Percentiles rank a stretch among this genome's conserved stretches.
Evolutionary conservation across 2,797 vertebrate species (phyloP).

Genomic region (Poliocrania exsul): DNA sequence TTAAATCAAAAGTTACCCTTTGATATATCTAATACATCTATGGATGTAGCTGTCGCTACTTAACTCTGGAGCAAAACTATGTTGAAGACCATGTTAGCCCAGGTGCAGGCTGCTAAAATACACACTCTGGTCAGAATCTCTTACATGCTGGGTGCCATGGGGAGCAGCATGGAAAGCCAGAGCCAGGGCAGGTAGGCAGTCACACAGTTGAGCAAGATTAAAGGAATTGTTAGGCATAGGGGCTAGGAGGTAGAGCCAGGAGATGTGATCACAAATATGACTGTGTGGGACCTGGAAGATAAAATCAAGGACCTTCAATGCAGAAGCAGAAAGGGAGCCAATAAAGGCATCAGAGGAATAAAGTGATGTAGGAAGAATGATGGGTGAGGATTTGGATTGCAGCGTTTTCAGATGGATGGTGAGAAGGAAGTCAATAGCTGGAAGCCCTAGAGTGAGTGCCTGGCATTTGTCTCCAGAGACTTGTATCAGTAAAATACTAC

Average conservation of each 20-base stretch:
- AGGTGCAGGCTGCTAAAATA: not conserved
- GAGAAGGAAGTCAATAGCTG: not conserved
- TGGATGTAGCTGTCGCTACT: not conserved
- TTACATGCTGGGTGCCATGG: rapidly evolving
- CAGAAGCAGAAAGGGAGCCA: not conserved
- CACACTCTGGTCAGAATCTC: not conserved
- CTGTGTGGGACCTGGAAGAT: not conserved
- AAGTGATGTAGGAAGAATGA: rapidly evolving
- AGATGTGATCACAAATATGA: rapidly evolving
- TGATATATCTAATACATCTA: not conserved
- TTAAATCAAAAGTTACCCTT: not conserved
- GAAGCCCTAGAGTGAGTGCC: not conserved
- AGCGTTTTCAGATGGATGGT: not conserved
- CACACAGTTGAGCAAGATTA: not conserved
- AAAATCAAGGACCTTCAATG: not conserved
- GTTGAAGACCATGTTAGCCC: not conserved
- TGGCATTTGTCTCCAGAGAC: not conserved
- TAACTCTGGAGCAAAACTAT: not conserved
- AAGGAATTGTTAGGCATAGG: rapidly evolving
- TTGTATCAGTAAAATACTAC: not conserved
- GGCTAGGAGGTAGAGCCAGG: not conserved
- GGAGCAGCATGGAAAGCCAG: not conserved
- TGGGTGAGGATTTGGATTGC: not conserved
- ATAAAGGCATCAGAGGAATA: not conserved
- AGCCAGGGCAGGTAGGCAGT: not conserved